phyloP scores from a whole-genome alignment of 2,797 vertebrate species.

The Lagodon rhomboides region DNA sequence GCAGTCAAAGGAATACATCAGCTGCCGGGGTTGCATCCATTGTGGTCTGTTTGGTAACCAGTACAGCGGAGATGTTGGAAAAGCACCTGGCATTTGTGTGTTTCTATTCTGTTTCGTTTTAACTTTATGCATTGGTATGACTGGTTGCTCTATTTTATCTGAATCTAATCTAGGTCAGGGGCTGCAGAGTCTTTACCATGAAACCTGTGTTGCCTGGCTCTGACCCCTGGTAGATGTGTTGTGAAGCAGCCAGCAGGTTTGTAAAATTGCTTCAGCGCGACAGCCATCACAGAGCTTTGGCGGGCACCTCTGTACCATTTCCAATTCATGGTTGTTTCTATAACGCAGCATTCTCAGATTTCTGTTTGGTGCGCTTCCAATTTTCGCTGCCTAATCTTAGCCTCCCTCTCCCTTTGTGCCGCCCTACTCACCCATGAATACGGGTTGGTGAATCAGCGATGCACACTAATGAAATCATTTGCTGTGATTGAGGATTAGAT shows the following conservation, averaged over 20 bases:
- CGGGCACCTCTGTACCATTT: conserved; percentile 51
- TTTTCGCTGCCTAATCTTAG: conserved; percentile 67
- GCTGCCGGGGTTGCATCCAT: conserved; percentile 39
- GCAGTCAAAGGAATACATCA: conserved; percentile 36
- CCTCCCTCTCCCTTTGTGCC: conserved; percentile 54
- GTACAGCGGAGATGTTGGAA: conserved; percentile 26
- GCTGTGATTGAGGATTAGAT: conserved; percentile 83
- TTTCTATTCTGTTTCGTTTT: conserved; percentile 32
- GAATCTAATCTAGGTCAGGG: conserved; percentile 34
- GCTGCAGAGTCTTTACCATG: conserved; percentile 18
- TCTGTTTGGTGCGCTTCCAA: conserved; percentile 68
- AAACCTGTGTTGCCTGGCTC: conserved; percentile 19
- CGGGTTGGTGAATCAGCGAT: conserved; percentile 67
- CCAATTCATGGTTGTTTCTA: conserved; percentile 50
- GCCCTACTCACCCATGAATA: conserved; percentile 61
- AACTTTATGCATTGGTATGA: conserved; percentile 1
- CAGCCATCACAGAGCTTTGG: conserved; percentile 31
- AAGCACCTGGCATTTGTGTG: conserved; percentile 15
- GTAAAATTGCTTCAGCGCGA: conserved; percentile 16
- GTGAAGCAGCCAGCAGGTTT: conserved; percentile 44
- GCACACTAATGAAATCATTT: conserved; percentile 78
- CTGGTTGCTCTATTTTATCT: conserved; percentile 6
- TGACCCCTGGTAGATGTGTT: conserved; percentile 15
- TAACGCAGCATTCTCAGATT: conserved; percentile 46
- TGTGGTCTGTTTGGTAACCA: conserved; percentile 29